These are phyloP conservation scores for Zingel zingel DNA, from an alignment of 2,113 vertebrate genomes.

Conservation along the genomic window DNA sequence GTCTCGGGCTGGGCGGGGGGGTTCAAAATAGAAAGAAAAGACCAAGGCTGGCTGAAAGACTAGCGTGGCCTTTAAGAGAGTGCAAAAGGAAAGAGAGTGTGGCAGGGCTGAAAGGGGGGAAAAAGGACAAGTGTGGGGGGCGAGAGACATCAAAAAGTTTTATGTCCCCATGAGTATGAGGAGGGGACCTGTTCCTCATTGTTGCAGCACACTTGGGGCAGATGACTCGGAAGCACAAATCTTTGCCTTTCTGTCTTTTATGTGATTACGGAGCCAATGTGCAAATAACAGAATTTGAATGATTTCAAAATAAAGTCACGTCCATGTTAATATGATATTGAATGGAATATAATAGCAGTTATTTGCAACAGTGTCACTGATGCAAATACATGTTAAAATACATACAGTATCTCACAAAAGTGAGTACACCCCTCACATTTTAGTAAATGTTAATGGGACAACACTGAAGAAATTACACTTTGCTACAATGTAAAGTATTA, in stretches of 20 bases:
- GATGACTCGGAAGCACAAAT: conserved; percentile 69
- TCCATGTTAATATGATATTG: background rate
- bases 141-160: conserved; percentile 64
- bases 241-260: conserved; percentile 44
- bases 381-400: background rate
- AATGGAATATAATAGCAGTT: background rate
- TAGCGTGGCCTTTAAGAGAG: conserved; percentile 71
- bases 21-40: conserved; percentile 66
- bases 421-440: no score
- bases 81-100: conserved; percentile 65
- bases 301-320: background rate
- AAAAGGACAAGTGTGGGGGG: conserved; percentile 37
- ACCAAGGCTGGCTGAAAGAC: conserved; percentile 67
- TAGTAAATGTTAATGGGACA: no score
- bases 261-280: background rate
- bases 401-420: no score
- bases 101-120: conserved; percentile 51
- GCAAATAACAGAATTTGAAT: background rate
- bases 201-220: conserved; percentile 74
- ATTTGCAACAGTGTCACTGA: background rate
- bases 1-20: conserved; percentile 75
- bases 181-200: conserved; percentile 55
- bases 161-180: conserved; percentile 57
- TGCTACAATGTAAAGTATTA: no score
- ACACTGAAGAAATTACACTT: no score